Base-by-base conservation (phyloP, 2,888 invertebrate genomes). In the Polydrusus pterygomalis region DNA sequence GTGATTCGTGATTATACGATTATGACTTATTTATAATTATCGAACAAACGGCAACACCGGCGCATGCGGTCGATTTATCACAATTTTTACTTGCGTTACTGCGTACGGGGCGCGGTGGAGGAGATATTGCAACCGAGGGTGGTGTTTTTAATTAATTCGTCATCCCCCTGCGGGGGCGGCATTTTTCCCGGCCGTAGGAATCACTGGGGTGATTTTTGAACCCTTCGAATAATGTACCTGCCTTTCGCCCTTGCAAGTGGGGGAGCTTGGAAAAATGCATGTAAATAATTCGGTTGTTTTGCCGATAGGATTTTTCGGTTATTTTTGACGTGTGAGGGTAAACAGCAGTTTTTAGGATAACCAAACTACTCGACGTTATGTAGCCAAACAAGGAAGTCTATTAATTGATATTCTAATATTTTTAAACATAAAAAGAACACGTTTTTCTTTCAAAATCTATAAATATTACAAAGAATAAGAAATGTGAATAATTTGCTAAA, bases 41-140 rank as follows among this genome's bases (percentile, higher is more conserved):
- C n/a, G n/a, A 15, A 47, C 2, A 56, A 18, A 11, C 30, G 74
- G 69, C 74, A 74, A 69, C 71, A 54, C 51, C 40, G 75, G 81
- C 85, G 84, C 85, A 78, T 78, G 85, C 84, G 83, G 75, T 49
- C 54, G 80, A 78, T 79, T 76, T 71, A 70, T 58, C 58, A 77
- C 64, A 72, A 80, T 79, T 81, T 80, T 51, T 8, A 69, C 74
- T 74, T 74, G 69, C 69, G 77, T 68, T 71, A 76, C 80, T 78
- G 81, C 79, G 80, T 81, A 78, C 45, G 69, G n/a, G n/a, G 68
- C 63, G 67, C 54, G 69, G 68, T 58, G 67, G 47, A 40, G 47
- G 15, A 43, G 30, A 74, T 47, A 62, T 49, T 60, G 69, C 69
- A 63, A 13, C 30, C 45, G 34, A 34, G 65, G 72, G 73, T 25